A percentile compares a stretch with the other conserved stretches of the same genome.
These are phyloP conservation scores for Tetanocera ferruginea DNA, from an alignment of 2,888 invertebrate species.

Conservation along the genomic window DNA sequence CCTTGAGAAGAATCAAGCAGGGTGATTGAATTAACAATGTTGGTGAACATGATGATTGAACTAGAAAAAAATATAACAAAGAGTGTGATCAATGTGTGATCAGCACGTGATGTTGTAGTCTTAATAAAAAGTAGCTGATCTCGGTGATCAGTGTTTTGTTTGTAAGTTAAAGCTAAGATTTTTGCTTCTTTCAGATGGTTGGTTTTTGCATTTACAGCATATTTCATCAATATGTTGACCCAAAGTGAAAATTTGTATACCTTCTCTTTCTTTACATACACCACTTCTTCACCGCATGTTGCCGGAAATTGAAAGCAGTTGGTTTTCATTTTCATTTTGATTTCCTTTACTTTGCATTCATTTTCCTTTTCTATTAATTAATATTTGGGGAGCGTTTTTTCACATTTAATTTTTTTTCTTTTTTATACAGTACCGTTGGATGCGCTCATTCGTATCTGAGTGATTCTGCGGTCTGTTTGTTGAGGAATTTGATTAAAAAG, in stretches of 20 bases:
- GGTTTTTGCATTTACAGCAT: not conserved
- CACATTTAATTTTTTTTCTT: not conserved
- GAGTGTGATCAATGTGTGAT: not conserved
- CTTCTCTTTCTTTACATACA: not conserved
- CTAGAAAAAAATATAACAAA: not conserved
- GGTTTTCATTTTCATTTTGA: constrained; percentile 31
- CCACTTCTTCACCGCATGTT: constrained; percentile 39
- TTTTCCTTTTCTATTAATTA: constrained; percentile 4
- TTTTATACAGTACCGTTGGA: not conserved
- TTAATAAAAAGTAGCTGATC: too few species aligned
- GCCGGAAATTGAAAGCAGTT: constrained; percentile 54
- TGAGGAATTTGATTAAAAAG: not conserved
- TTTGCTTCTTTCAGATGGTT: too few species aligned
- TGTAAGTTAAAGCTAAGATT: too few species aligned
- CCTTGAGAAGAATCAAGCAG: not conserved
- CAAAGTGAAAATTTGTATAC: too few species aligned
- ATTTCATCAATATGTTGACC: too few species aligned
- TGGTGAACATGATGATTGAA: not conserved
- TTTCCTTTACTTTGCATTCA: constrained; percentile 4
- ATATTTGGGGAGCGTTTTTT: constrained; percentile 12
- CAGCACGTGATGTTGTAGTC: not conserved
- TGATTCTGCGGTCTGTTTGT: not conserved
- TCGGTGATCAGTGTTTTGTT: too few species aligned
- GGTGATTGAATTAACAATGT: too few species aligned
- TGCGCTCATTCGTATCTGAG: not conserved